These are phyloP conservation scores for Sebastes nivosus DNA, from an alignment of 2,797 vertebrate genomes.

Conservation along the genomic window DNA sequence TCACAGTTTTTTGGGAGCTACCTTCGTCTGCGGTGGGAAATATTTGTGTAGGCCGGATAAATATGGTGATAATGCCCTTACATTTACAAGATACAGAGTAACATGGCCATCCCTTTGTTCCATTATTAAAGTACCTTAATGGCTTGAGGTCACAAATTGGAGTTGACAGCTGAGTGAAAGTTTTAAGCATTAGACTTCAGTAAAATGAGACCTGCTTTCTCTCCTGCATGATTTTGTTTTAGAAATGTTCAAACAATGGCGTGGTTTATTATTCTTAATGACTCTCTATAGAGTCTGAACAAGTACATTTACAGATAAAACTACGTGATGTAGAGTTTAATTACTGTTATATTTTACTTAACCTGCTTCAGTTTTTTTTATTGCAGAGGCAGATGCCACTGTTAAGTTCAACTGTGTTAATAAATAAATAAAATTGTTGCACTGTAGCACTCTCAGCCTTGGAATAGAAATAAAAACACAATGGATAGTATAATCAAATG, in stretches of 20 bases:
- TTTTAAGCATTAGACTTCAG: neutral
- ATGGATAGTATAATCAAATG: conserved; percentile 12
- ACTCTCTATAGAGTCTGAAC: neutral
- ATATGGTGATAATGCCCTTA: conserved; percentile 15
- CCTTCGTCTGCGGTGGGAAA: neutral
- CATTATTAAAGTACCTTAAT: conserved; percentile 16
- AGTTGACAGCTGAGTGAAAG: conserved; percentile 21
- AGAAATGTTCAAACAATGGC: neutral
- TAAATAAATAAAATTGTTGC: neutral
- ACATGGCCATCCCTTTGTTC: conserved; percentile 22
- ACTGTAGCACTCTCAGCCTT: neutral
- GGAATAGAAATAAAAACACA: neutral
- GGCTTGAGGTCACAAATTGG: conserved; percentile 30
- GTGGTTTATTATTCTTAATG: conserved; percentile 1
- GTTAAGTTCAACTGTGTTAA: neutral
- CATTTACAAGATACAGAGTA: conserved; percentile 20
- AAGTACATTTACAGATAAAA: neutral
- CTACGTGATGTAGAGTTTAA: neutral
- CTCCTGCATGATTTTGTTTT: neutral
- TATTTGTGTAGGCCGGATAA: conserved; percentile 14
- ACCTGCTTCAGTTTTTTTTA: neutral
- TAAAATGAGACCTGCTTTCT: neutral
- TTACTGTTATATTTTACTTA: neutral
- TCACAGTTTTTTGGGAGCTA: neutral
- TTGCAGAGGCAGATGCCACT: neutral